phyloP scores from a whole-genome alignment of 2,797 vertebrate species.

The Lacerta bilineata region DNA sequence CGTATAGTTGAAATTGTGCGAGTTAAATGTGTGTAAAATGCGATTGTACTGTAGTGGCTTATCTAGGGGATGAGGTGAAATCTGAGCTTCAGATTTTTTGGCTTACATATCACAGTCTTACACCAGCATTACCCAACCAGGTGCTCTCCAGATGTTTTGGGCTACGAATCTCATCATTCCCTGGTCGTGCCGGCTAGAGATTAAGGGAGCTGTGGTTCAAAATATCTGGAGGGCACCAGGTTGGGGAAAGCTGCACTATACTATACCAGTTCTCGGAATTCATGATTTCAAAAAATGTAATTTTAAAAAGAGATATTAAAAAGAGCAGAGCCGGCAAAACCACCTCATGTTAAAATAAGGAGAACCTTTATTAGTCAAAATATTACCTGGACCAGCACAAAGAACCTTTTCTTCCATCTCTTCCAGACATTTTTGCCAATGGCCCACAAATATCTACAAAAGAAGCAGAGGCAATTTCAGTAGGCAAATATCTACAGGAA shows the following conservation, averaged over 20 bases:
- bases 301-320: not conserved
- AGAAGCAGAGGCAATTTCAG: conserved; percentile 59
- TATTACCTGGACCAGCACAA: conserved; percentile 97
- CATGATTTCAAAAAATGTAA: not conserved
- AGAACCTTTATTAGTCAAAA: conserved; percentile 54
- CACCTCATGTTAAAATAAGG: not conserved
- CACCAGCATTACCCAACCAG: no score
- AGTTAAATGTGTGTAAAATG: no score
- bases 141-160: no score
- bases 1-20: no score
- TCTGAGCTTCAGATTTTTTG: not conserved
- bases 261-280: not conserved
- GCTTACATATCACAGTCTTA: not conserved
- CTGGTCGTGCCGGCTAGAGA: no score
- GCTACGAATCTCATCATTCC: no score
- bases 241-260: no score
- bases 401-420: conserved; percentile 99
- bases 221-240: no score
- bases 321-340: conserved; percentile 6
- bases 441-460: conserved; percentile 93
- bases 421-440: conserved; percentile 99
- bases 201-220: no score
- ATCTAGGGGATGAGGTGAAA: not conserved
- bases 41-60: not conserved
- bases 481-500: not conserved